Conservation (phyloP, 1,140 invertebrate species). For the Leptoteleia sp. region DNA sequence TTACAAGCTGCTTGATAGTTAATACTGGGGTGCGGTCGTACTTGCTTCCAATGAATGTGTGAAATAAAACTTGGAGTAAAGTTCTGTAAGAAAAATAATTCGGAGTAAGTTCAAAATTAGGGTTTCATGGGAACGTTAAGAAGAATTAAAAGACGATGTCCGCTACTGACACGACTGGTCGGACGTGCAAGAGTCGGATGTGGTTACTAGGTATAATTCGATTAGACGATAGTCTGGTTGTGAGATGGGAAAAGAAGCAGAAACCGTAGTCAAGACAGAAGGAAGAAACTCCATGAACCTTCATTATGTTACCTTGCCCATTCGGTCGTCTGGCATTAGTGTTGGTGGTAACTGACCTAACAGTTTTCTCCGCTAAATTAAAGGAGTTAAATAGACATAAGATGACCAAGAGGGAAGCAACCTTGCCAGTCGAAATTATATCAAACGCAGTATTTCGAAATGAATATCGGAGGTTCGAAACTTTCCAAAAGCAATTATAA, state of each 20-base stretch:
- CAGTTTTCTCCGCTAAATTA: conserved; percentile 77
- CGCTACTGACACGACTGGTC: conserved; percentile 64
- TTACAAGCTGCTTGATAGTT: conserved; percentile 46
- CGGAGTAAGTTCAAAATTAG: conserved; percentile 63
- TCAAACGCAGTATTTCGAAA: conserved; percentile 65
- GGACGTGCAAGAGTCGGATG: conserved; percentile 68
- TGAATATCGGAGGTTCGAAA: conserved; percentile 38
- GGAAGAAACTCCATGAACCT: conserved; percentile 77
- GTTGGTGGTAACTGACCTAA: conserved; percentile 77
- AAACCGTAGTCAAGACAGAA: conserved; percentile 57
- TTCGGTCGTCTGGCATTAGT: conserved; percentile 74
- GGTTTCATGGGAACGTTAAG: conserved; percentile 62
- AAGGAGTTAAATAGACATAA: conserved; percentile 75
- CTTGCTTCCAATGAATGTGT: conserved; percentile 39
- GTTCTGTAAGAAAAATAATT: conserved; percentile 58
- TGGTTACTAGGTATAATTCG: conserved; percentile 76
- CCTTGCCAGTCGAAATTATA: conserved; percentile 68
- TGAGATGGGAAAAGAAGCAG: conserved; percentile 68
- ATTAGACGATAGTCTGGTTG: conserved; percentile 76
- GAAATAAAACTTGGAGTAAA: conserved; percentile 57
- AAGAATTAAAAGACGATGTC: conserved; percentile 71
- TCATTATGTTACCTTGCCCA: conserved; percentile 78
- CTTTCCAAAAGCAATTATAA: conserved; percentile 8
- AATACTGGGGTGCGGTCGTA: conserved; percentile 18
- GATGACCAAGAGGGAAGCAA: conserved; percentile 72